Evolutionary conservation across 2,888 invertebrate species (phyloP).

Genomic region (Theodoxus fluviatilis): DNA sequence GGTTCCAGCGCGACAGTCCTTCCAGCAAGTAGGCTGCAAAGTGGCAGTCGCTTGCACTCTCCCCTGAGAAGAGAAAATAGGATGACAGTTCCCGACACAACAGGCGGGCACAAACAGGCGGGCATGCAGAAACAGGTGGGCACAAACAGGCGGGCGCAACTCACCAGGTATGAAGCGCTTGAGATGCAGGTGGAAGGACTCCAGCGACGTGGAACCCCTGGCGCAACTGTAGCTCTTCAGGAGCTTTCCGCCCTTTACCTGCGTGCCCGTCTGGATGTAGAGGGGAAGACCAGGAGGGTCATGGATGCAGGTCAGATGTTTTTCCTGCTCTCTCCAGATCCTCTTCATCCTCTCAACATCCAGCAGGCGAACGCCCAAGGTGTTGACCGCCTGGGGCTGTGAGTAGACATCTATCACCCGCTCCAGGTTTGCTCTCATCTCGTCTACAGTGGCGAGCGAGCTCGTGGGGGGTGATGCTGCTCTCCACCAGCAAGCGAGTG

Average conservation of each 20-base stretch:
- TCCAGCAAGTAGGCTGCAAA: conserved; percentile 28
- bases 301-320: conserved; percentile 30
- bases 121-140: too few relatives aligned
- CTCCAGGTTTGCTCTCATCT: conserved; percentile 1
- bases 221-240: conserved; percentile 41
- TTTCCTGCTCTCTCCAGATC: conserved; percentile 21
- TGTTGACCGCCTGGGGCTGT: conserved; percentile 20
- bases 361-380: conserved; percentile 35
- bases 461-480: conserved; percentile 28
- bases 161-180: conserved; percentile 26
- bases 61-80: not conserved
- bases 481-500: conserved; percentile 30
- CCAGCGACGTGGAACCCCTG: conserved; percentile 43
- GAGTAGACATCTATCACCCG: too few relatives aligned
- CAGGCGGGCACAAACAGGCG: too few relatives aligned
- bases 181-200: conserved; percentile 40
- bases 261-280: conserved; percentile 33
- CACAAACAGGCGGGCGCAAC: too few relatives aligned
- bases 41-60: not conserved
- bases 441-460: conserved; percentile 32
- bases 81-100: too few relatives aligned
- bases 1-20: conserved; percentile 24
- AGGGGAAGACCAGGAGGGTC: conserved; percentile 19
- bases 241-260: conserved; percentile 36
- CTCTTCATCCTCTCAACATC: conserved; percentile 25